Conservation (phyloP, 2,888 invertebrate genomes). For the Drosophila pseudotakahashii region DNA sequence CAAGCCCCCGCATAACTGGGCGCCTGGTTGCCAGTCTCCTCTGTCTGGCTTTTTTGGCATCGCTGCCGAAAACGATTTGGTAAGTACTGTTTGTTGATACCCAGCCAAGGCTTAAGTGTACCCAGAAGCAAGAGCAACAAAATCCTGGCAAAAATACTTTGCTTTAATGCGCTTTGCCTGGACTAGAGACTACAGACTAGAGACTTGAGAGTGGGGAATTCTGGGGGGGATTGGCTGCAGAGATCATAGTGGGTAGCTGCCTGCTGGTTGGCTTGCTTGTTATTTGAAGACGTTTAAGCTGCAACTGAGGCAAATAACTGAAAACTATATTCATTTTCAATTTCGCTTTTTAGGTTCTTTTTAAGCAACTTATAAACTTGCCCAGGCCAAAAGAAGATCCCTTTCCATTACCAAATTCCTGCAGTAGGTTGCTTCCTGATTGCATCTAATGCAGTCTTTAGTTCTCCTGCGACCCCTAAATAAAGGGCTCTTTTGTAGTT, state of each 20-base stretch:
- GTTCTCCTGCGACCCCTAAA: constrained; percentile 1
- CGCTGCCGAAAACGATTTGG: constrained; percentile 48
- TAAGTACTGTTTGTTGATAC: constrained; percentile 74
- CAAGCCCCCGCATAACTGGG: constrained; percentile 1
- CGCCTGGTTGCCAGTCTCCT: neutral
- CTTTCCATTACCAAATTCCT: constrained; percentile 6
- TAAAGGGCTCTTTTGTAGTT: neutral
- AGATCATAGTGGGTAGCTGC: constrained; percentile 8
- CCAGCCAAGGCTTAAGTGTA: constrained; percentile 70
- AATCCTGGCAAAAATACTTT: constrained; percentile 56
- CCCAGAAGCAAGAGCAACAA: constrained; percentile 55
- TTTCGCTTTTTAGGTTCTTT: constrained; percentile 8
- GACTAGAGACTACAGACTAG: neutral
- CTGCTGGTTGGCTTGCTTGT: constrained; percentile 34
- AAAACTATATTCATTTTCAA: constrained; percentile 47
- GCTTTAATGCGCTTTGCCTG: constrained; percentile 68
- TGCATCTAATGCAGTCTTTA: constrained; percentile 16
- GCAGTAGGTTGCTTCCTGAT: constrained; percentile 27
- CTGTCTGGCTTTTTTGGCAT: constrained; percentile 58
- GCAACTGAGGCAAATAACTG: constrained; percentile 29
- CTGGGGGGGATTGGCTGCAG: constrained; percentile 1
- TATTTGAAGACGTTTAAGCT: constrained; percentile 50
- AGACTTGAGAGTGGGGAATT: neutral
- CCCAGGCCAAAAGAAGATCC: constrained; percentile 9
- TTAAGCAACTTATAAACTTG: constrained; percentile 20